Conservation (phyloP, 2,888 invertebrate species). For the Synergus itoensis region DNA sequence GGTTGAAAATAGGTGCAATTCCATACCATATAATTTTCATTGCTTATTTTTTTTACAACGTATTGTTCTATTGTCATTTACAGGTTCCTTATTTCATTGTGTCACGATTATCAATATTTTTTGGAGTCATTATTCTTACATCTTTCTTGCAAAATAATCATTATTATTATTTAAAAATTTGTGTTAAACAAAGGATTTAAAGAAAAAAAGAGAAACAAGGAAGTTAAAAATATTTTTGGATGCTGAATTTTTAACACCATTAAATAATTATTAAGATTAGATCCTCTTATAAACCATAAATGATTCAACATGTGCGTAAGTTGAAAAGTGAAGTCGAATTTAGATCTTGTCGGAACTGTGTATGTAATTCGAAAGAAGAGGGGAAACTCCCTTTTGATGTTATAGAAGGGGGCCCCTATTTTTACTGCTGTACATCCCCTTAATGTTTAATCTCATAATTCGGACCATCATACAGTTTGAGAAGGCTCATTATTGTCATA, state of each 20-base stretch:
- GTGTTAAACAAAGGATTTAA: neutral
- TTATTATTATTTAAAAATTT: neutral
- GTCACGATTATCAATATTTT: neutral
- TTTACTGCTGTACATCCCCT: conserved; percentile 6
- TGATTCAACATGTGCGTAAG: conserved; percentile 5
- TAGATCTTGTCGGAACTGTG: conserved; percentile 28
- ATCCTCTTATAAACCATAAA: neutral
- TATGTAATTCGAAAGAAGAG: conserved; percentile 17
- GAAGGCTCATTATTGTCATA: neutral
- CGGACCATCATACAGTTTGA: neutral
- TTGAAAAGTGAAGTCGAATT: conserved; percentile 1
- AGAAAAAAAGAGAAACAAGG: neutral
- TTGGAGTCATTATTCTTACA: neutral
- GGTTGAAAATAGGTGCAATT: neutral
- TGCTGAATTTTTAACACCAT: neutral
- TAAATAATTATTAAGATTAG: neutral
- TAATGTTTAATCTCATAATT: conserved; percentile 29
- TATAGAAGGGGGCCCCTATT: conserved; percentile 25
- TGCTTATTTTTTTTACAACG: neutral
- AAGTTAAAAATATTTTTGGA: neutral
- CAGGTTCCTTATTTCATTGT: neutral
- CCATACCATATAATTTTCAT: neutral
- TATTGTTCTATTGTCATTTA: neutral
- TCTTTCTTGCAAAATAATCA: neutral
- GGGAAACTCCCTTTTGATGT: conserved; percentile 31